phyloP scores from a whole-genome alignment of 2,113 vertebrate genomes.

The Macrotis lagotis region DNA sequence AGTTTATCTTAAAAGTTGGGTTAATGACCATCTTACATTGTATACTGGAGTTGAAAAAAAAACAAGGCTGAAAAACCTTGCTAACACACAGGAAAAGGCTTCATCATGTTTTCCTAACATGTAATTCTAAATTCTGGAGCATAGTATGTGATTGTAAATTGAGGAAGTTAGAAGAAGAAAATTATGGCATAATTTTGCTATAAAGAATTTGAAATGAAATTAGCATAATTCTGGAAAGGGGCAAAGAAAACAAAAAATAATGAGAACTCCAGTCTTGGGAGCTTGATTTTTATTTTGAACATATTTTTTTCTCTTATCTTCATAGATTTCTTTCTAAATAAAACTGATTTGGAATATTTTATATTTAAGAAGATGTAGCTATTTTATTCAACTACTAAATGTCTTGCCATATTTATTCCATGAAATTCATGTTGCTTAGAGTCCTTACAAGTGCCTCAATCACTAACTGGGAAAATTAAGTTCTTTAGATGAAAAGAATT shows the following conservation, averaged over 20 bases:
- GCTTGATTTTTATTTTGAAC: background rate
- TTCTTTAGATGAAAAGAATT: background rate
- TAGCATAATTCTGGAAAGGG: background rate
- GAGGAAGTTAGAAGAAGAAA: background rate
- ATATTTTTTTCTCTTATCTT: background rate
- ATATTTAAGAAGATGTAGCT: background rate
- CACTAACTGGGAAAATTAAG: background rate
- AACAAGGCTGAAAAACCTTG: too few species aligned
- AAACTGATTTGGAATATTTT: background rate
- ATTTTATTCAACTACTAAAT: background rate
- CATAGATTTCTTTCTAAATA: background rate
- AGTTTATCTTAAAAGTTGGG: background rate
- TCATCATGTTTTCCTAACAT: background rate
- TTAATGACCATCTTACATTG: background rate
- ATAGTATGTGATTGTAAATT: background rate
- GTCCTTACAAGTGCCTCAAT: background rate
- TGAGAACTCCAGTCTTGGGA: background rate
- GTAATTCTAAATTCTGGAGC: background rate
- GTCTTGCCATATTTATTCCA: background rate
- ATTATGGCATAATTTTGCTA: background rate
- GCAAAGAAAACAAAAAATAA: background rate
- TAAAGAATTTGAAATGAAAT: background rate
- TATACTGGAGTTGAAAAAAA: background rate
- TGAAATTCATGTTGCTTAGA: background rate
- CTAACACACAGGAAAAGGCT: too few species aligned